Conservation (phyloP, 2,113 vertebrate species). For the Podarcis muralis region DNA sequence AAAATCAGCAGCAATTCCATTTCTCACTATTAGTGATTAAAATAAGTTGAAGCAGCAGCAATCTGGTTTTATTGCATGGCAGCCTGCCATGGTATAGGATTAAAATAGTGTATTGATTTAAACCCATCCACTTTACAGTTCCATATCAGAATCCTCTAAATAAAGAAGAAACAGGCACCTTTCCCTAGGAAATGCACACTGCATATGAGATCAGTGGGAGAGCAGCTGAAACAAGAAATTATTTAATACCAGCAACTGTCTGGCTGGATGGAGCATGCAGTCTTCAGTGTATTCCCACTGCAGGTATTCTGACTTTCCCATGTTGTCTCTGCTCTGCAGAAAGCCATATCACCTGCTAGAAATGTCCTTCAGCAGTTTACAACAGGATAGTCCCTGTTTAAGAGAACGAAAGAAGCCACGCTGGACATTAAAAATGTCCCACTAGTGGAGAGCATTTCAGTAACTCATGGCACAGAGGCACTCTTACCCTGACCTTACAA, state of each 20-base stretch:
- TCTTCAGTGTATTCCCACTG: neutral
- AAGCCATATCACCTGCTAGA: neutral
- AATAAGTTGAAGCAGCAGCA: neutral
- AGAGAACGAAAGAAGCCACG: neutral
- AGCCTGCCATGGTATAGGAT: conserved; percentile 6
- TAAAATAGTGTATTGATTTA: conserved; percentile 36
- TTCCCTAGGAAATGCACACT: neutral
- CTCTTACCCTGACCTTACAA: neutral
- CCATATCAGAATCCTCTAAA: neutral
- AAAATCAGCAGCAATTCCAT: conserved; percentile 43
- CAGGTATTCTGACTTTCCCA: neutral
- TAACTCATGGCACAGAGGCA: neutral
- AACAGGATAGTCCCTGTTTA: neutral
- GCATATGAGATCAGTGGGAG: neutral
- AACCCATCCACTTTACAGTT: neutral
- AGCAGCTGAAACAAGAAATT: conserved; percentile 18
- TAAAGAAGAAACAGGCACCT: neutral
- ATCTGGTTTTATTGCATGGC: conserved; percentile 21
- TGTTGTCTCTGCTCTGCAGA: neutral
- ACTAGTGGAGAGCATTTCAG: neutral
- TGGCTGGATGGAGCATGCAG: neutral
- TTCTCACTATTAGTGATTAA: conserved; percentile 18
- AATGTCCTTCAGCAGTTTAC: neutral
- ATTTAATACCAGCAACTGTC: neutral
- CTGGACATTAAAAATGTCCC: neutral